Conservation (phyloP, 2,888 invertebrate genomes). For the Drosophila incognita region DNA sequence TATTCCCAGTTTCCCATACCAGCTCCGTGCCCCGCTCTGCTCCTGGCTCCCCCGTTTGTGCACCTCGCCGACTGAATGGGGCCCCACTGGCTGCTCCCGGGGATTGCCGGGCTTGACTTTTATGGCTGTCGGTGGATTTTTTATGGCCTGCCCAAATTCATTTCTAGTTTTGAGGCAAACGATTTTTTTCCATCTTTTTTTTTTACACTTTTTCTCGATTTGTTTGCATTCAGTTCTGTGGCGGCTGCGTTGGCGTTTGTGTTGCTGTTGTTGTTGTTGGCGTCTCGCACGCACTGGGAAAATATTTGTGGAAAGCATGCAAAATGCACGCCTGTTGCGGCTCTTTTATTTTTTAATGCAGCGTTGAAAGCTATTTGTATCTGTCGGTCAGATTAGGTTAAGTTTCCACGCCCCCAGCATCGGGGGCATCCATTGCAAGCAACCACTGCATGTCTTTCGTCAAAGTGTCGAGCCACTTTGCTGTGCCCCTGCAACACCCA, state of each 20-base stretch:
- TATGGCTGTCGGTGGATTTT: constrained; percentile 79
- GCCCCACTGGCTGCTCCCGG: constrained; percentile 65
- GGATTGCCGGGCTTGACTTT: constrained; percentile 77
- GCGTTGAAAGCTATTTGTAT: constrained; percentile 80
- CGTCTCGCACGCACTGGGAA: constrained; percentile 64
- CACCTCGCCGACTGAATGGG: constrained; percentile 46
- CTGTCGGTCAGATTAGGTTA: constrained; percentile 81
- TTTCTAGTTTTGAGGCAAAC: constrained; percentile 64
- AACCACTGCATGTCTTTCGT: constrained; percentile 74
- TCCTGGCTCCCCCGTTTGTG: constrained; percentile 34
- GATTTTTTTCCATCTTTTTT: not conserved
- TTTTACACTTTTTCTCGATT: constrained; percentile 48
- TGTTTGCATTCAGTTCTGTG: constrained; percentile 70
- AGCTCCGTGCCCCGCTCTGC: not conserved
- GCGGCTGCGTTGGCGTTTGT: constrained; percentile 54
- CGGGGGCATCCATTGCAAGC: constrained; percentile 44
- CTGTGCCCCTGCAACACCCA: not conserved
- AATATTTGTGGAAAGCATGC: constrained; percentile 78
- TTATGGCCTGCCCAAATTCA: constrained; percentile 72
- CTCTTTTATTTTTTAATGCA: constrained; percentile 71
- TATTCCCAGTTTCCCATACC: constrained; percentile 7
- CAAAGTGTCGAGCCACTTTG: constrained; percentile 79
- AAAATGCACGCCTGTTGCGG: constrained; percentile 71
- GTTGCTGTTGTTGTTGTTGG: constrained; percentile 40
- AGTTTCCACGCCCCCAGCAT: constrained; percentile 47